Evolutionary conservation across 2,888 invertebrate genomes (phyloP), one percentile per base, ranked within the genome.

Genomic region (Stenchaetothrips biformis): DNA sequence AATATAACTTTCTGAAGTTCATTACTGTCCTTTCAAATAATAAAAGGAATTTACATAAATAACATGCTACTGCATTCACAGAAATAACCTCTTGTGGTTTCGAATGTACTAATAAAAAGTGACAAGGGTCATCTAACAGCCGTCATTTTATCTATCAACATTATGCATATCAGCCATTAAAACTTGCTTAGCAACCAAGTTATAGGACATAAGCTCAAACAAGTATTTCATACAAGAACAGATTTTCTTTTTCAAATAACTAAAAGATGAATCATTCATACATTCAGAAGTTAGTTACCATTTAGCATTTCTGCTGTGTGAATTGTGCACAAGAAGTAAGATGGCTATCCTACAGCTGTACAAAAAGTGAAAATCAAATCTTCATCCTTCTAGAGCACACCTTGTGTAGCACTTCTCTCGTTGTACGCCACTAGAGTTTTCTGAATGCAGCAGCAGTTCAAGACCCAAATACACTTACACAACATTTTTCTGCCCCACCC

Each of bases 321-420:
- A 37, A 37, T 37, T 37, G 37, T 37, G 37, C 37, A 37, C 37
- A 37, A 37, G 37, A 37, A 37, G 37, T 37, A 37, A 37, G 37
- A 37, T 37, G 1, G 2, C 37, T 37, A 37, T 37, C 37, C 37
- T 37, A 37, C 37, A 37, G 4, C 37, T 37, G 37, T 37, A 37
- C 37, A 37, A 37, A 37, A 37, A 1, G 37, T 37, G 37, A 37
- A 37, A 37, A 4, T 37, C 37, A 37, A 37, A 37, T 37, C 37
- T 37, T 37, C 37, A 59, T 59, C 18, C 59, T 13, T 16, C 59
- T 59, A 74, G 67, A 74, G 67, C 67, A 74, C 67, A 21, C 67
- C 67, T 74, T 74, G 67, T 74, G 67, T 74, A 25, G 67, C 67
- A 74, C 67, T 74, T 74, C 67, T 74, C 67, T 74, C 67, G 67